phyloP scores from a whole-genome alignment of 2,113 vertebrate species.

The Microtus pennsylvanicus region DNA sequence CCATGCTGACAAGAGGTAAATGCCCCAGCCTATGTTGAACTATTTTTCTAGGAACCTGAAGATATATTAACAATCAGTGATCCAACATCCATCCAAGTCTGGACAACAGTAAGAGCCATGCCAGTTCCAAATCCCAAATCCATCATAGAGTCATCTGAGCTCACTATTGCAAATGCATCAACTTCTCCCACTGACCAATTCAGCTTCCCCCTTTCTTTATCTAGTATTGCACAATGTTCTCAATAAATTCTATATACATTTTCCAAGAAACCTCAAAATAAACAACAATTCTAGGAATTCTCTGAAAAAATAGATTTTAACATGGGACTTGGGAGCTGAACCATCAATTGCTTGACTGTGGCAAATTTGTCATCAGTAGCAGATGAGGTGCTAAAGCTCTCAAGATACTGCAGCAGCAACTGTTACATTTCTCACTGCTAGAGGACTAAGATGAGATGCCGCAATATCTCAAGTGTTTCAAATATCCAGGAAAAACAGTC shows the following conservation, averaged over 20 bases:
- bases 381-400: neutral
- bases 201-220: neutral
- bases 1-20: neutral
- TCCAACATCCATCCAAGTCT: neutral
- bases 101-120: neutral
- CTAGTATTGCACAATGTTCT: neutral
- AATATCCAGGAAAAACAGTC: neutral
- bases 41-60: neutral
- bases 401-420: neutral
- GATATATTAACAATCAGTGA: neutral
- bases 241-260: neutral
- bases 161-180: neutral
- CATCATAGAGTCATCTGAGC: neutral
- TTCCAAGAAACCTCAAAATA: neutral
- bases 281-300: neutral
- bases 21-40: neutral
- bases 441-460: neutral
- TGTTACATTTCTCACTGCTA: neutral
- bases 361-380: neutral
- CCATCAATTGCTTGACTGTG: neutral
- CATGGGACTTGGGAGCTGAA: neutral
- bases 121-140: neutral
- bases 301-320: neutral
- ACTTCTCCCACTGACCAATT: neutral
- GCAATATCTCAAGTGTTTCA: neutral